Percentiles rank a stretch among this genome's conserved stretches.
Conservation (phyloP, 2,113 vertebrate species). For the Atlantisia rogersi region DNA sequence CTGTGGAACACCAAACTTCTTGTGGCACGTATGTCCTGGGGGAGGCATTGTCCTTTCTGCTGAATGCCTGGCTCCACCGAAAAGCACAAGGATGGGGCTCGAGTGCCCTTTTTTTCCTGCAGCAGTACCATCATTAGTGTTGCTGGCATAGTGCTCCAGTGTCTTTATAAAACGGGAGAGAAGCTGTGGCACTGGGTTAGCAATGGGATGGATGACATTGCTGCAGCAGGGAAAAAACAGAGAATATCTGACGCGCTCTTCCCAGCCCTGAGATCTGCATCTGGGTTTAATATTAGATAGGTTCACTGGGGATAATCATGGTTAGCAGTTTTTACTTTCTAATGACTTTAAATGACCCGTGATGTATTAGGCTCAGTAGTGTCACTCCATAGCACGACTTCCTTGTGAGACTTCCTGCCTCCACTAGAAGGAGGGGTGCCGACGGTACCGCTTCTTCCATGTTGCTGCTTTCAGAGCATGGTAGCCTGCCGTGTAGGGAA, state of each 20-base stretch:
- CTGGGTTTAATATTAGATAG: constrained; percentile 5
- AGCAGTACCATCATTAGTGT: neutral
- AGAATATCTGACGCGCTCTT: neutral
- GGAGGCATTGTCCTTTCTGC: rapidly evolving
- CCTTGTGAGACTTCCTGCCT: neutral
- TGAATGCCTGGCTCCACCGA: neutral
- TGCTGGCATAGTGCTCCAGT: neutral
- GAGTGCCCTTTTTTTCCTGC: neutral
- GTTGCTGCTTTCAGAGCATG: neutral
- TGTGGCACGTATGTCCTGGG: rapidly evolving
- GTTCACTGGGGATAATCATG: neutral
- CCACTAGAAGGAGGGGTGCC: neutral
- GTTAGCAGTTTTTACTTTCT: constrained; percentile 22
- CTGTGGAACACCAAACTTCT: neutral
- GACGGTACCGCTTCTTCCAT: neutral
- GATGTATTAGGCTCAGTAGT: neutral
- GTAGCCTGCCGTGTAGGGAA: neutral
- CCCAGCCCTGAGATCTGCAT: neutral
- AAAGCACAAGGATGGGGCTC: neutral
- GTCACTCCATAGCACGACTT: neutral
- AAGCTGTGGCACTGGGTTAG: neutral
- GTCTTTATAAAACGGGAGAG: neutral
- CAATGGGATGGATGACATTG: neutral
- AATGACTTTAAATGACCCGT: constrained; percentile 3
- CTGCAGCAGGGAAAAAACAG: neutral